phyloP scores from a whole-genome alignment of 2,113 vertebrate species.

The Puffinus mauretanicus region DNA sequence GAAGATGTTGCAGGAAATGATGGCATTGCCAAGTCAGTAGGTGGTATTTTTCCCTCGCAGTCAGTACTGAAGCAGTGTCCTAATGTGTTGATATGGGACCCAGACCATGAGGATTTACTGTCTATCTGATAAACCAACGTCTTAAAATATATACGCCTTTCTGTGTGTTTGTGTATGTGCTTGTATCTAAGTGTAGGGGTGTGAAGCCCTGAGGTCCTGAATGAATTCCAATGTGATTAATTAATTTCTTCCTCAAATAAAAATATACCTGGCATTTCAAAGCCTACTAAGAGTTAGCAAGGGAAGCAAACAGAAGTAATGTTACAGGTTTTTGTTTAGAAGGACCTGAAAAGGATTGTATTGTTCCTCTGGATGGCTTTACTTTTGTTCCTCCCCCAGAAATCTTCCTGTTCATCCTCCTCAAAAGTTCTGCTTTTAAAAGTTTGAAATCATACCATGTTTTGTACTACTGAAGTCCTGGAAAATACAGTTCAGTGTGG shows the following conservation, averaged over 20 bases:
- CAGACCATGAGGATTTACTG: background rate
- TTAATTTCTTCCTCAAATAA: slow-evolving; percentile 36
- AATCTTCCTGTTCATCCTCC: background rate
- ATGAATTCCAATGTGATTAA: background rate
- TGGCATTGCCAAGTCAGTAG: background rate
- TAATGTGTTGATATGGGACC: background rate
- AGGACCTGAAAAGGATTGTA: background rate
- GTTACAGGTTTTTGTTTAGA: background rate
- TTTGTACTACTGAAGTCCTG: background rate
- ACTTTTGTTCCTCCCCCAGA: background rate
- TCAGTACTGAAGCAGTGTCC: background rate
- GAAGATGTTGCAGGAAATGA: background rate
- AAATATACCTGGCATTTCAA: slow-evolving; percentile 13
- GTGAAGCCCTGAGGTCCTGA: background rate
- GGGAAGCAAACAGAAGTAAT: background rate
- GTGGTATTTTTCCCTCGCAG: background rate
- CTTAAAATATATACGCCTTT: background rate
- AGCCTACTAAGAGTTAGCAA: background rate
- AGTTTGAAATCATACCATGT: background rate
- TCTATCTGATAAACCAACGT: background rate
- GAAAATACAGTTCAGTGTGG: background rate
- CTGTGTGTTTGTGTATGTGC: background rate
- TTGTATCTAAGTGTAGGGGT: background rate
- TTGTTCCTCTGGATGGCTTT: background rate
- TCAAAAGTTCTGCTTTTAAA: background rate